phyloP scores from a whole-genome alignment of 2,888 invertebrate species.

The Chydorus sphaericus region DNA sequence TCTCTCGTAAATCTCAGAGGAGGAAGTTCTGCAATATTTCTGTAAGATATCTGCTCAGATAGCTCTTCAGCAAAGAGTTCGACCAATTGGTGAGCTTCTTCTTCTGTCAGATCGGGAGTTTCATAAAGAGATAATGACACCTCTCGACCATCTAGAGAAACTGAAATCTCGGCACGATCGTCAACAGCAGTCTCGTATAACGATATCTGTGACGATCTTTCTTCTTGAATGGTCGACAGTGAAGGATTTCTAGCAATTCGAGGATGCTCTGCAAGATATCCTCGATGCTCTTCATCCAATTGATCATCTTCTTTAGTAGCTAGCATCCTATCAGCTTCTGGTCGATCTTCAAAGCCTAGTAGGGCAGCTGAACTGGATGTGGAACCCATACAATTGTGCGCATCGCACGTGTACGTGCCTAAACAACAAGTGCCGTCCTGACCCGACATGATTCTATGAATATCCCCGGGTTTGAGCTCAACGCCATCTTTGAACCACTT shows the following conservation, averaged over 20 bases:
- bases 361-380: slow-evolving; percentile 77
- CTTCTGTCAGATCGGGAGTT: slow-evolving; percentile 81
- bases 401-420: slow-evolving; percentile 81
- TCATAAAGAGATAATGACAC: slow-evolving; percentile 81
- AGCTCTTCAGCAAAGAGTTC: slow-evolving; percentile 90
- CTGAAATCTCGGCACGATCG: slow-evolving; percentile 49
- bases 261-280: slow-evolving; percentile 10
- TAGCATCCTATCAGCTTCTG: not conserved
- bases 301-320: slow-evolving; percentile 25
- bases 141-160: slow-evolving; percentile 82
- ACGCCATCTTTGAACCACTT: slow-evolving; percentile 88
- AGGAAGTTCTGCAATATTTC: slow-evolving; percentile 71
- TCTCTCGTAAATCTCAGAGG: slow-evolving; percentile 77
- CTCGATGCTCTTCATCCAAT: not conserved
- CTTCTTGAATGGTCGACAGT: slow-evolving; percentile 78
- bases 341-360: slow-evolving; percentile 64
- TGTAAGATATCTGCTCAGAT: slow-evolving; percentile 62
- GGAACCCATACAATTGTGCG: slow-evolving; percentile 78
- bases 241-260: slow-evolving; percentile 57
- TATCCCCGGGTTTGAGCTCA: slow-evolving; percentile 77
- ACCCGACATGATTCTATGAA: slow-evolving; percentile 76
- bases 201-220: slow-evolving; percentile 58
- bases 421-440: slow-evolving; percentile 79
- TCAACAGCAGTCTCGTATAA: slow-evolving; percentile 66
- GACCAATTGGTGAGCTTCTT: slow-evolving; percentile 77